phyloP scores from a whole-genome alignment of 2,888 invertebrate species.

The Erpobdella octoculata region DNA sequence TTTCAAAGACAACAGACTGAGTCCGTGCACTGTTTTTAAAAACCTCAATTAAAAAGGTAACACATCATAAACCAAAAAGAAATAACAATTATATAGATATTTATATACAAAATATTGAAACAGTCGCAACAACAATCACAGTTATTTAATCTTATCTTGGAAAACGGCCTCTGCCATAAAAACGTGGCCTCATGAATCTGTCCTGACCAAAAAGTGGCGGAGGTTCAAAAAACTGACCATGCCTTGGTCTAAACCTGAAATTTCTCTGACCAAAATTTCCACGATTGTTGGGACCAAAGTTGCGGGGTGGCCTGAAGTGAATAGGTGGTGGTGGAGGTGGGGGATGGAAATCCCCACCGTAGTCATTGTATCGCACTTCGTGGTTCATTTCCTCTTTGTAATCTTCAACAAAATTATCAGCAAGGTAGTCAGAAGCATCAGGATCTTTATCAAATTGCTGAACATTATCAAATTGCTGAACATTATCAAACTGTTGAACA shows the following conservation, averaged over 20 bases:
- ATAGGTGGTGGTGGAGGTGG: too few relatives aligned
- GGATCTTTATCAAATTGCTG: not conserved
- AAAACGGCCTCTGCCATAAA: not conserved
- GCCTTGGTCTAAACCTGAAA: not conserved
- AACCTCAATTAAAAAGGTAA: too few relatives aligned
- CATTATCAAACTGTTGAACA: not conserved
- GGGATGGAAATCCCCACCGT: too few relatives aligned
- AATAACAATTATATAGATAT: too few relatives aligned
- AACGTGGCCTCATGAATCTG: not conserved
- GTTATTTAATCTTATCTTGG: not conserved
- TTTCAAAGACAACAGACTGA: too few relatives aligned
- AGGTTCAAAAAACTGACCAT: not conserved
- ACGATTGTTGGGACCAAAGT: not conserved
- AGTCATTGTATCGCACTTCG: not conserved
- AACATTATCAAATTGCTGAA: not conserved
- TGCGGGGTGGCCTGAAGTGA: not conserved
- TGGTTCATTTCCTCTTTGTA: not conserved
- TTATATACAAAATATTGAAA: too few relatives aligned
- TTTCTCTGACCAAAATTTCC: not conserved
- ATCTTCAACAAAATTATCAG: not conserved
- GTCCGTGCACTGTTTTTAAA: too few relatives aligned
- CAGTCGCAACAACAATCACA: constrained; percentile 6
- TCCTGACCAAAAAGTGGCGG: too few relatives aligned
- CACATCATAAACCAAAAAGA: too few relatives aligned
- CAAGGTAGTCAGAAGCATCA: not conserved